phyloP scores from a whole-genome alignment of 2,113 vertebrate genomes.

The Ophiodon elongatus region DNA sequence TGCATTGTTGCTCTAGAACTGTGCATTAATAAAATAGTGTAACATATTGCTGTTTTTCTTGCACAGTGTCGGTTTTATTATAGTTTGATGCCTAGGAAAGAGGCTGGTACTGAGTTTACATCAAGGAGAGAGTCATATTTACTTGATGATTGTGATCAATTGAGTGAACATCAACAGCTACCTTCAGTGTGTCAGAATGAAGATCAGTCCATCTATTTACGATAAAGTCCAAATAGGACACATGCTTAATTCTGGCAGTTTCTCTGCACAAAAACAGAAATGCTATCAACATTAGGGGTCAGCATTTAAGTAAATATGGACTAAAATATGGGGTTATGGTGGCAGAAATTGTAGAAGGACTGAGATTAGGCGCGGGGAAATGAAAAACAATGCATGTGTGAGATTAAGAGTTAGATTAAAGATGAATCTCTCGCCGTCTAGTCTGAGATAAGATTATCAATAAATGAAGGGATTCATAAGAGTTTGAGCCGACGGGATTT shows the following conservation, averaged over 20 bases:
- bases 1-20: neutral
- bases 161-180: neutral
- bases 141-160: neutral
- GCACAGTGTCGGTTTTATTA: neutral
- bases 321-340: neutral
- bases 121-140: too few relatives aligned
- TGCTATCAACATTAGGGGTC: neutral
- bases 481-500: neutral
- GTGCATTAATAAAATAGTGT: neutral
- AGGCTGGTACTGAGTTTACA: too few relatives aligned
- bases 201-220: neutral
- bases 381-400: neutral
- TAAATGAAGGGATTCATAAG: conserved; percentile 8
- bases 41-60: neutral
- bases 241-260: neutral
- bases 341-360: neutral
- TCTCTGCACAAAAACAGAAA: neutral
- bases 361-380: neutral
- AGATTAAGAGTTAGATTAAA: conserved; percentile 30
- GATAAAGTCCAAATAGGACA: neutral
- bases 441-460: conserved; percentile 46
- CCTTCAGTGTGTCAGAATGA: neutral
- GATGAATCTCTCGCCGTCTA: conserved; percentile 11
- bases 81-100: too few relatives aligned
- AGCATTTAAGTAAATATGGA: neutral